Evolutionary conservation across 2,888 invertebrate genomes (phyloP).

Genomic region (Mythimna pallens): DNA sequence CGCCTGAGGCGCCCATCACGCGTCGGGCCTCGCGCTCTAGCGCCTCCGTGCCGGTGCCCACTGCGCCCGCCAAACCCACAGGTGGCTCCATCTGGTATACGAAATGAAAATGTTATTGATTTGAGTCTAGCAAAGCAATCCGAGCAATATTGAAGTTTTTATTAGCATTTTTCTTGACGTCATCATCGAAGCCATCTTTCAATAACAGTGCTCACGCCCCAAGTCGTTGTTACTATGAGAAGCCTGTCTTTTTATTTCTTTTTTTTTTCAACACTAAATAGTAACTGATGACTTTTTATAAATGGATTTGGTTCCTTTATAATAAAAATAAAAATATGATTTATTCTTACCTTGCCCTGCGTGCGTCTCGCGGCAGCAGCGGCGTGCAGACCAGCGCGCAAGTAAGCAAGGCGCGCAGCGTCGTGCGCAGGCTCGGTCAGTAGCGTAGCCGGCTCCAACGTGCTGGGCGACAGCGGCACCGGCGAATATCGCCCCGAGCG

Average conservation of each 20-base stretch:
- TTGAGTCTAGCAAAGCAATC: too few species aligned
- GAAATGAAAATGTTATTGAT: background rate
- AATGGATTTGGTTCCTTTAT: too few species aligned
- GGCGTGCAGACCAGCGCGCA: conserved; percentile 92
- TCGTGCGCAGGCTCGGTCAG: conserved; percentile 95
- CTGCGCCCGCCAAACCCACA: conserved; percentile 91
- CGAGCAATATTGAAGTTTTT: too few species aligned
- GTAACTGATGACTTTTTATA: too few species aligned
- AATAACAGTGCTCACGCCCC: too few species aligned
- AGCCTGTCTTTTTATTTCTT: too few species aligned
- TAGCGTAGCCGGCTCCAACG: conserved; percentile 94
- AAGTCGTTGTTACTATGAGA: too few species aligned
- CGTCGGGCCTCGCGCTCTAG: conserved; percentile 88
- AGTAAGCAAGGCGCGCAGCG: conserved; percentile 93
- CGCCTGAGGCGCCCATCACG: conserved; percentile 95
- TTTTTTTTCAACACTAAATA: too few species aligned
- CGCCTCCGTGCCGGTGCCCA: conserved; percentile 73
- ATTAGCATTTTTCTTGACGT: too few species aligned
- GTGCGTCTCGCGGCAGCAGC: background rate
- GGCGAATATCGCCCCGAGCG: conserved; percentile 96
- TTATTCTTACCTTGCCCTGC: too few species aligned
- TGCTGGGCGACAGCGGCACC: conserved; percentile 90
- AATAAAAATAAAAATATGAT: too few species aligned
- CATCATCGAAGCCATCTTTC: too few species aligned
- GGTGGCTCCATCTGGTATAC: conserved; percentile 77